Evolutionary conservation across 2,113 vertebrate species (phyloP).

Genomic region (Sturnira hondurensis): DNA sequence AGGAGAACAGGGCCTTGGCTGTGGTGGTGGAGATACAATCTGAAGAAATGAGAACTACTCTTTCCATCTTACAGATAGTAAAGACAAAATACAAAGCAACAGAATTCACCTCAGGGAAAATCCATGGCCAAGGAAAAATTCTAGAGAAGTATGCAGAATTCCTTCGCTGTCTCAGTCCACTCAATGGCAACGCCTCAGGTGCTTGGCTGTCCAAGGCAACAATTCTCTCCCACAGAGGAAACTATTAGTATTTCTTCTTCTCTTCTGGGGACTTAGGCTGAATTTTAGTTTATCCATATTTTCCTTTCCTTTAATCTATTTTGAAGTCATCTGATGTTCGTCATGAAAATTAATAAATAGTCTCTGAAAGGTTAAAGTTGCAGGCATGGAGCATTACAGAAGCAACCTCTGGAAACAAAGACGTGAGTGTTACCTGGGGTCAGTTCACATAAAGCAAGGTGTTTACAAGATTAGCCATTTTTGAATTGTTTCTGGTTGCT

Average conservation of each 20-base stretch:
- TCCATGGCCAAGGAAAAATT: neutral
- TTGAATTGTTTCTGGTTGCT: fast-evolving
- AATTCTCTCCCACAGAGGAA: neutral
- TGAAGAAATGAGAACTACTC: neutral
- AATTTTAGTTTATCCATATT: neutral
- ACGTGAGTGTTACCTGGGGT: fast-evolving
- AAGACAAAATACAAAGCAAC: neutral
- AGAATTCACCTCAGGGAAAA: neutral
- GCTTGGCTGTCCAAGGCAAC: too few relatives aligned
- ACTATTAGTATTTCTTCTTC: neutral
- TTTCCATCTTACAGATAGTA: neutral
- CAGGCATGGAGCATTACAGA: neutral
- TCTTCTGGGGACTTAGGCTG: neutral
- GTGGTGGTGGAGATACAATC: too few relatives aligned
- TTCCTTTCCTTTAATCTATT: neutral
- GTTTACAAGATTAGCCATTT: neutral
- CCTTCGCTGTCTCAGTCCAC: neutral
- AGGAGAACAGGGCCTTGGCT: neutral
- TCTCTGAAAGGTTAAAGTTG: neutral
- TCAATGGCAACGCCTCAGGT: fast-evolving
- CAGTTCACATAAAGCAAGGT: too few relatives aligned
- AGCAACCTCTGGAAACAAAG: neutral
- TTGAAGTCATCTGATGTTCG: neutral
- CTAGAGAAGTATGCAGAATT: neutral
- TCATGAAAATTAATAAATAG: neutral